Evolutionary conservation across 2,888 invertebrate species (phyloP).

Genomic region (Hetaerina titia): DNA sequence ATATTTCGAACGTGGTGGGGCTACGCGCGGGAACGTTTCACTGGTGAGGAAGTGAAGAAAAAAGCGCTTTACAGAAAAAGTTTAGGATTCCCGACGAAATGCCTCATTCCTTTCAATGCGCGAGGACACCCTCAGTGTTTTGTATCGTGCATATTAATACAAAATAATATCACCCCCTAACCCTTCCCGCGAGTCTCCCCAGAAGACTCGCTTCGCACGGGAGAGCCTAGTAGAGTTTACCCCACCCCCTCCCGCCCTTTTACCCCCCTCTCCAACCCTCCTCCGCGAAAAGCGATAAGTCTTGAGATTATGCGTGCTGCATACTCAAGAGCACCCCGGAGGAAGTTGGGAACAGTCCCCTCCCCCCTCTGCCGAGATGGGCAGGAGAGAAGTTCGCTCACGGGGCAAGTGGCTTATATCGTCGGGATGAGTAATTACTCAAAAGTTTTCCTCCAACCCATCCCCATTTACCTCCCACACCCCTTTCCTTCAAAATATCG

Average conservation of each 20-base stretch:
- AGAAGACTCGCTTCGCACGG: not conserved
- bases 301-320: not conserved
- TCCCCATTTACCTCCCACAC: not conserved
- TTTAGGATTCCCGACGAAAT: too few relatives aligned
- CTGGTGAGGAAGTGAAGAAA: too few relatives aligned
- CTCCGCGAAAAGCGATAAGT: not conserved
- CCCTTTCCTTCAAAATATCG: not conserved
- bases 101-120: too few relatives aligned
- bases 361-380: not conserved
- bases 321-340: not conserved
- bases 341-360: not conserved
- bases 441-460: not conserved
- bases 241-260: too few relatives aligned
- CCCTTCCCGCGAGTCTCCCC: not conserved
- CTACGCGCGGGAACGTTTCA: too few relatives aligned
- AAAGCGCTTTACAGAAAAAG: too few relatives aligned
- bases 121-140: not conserved
- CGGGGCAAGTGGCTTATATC: slow-evolving; percentile 6
- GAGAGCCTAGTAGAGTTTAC: not conserved
- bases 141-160: not conserved
- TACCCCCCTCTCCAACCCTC: not conserved
- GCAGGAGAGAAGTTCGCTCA: not conserved
- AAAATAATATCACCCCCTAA: not conserved
- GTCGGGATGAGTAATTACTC: slow-evolving; percentile 17
- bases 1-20: too few relatives aligned